These are phyloP conservation scores for Micromussa lordhowensis DNA, from an alignment of 92 coral and sea anemone species.

Conservation along the genomic window DNA sequence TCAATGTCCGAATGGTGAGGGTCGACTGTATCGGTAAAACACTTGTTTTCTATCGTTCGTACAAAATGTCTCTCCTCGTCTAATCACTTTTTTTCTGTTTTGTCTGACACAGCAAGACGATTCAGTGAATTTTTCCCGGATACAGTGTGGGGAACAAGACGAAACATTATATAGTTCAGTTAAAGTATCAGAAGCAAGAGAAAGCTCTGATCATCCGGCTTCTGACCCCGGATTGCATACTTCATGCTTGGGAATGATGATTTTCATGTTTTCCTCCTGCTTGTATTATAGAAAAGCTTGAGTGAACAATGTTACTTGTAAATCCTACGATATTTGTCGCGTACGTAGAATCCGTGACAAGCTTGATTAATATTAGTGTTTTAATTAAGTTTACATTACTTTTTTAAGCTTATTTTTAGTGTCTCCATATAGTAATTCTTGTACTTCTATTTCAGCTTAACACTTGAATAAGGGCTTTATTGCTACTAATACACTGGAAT, in stretches of 20 bases:
- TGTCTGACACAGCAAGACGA: not conserved
- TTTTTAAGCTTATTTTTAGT: too few species aligned
- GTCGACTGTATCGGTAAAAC: too few species aligned
- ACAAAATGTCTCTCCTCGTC: not conserved
- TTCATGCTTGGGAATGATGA: not conserved
- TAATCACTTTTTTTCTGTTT: too few species aligned
- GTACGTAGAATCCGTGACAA: too few species aligned
- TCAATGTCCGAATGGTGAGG: too few species aligned
- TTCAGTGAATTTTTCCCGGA: not conserved
- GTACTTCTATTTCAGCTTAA: too few species aligned
- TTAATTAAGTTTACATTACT: too few species aligned
- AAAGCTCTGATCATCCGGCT: not conserved
- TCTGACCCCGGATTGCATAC: not conserved
- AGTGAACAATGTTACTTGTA: not conserved
- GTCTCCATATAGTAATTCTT: too few species aligned
- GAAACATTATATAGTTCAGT: conserved; percentile 19
- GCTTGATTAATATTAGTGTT: too few species aligned
- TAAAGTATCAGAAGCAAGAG: not conserved
- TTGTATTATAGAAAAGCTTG: not conserved
- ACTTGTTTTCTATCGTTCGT: not conserved
- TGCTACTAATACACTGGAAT: too few species aligned
- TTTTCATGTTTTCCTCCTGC: not conserved
- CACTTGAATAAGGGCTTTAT: too few species aligned
- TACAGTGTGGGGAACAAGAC: conserved; percentile 11
- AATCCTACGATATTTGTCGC: not conserved